Conservation (phyloP, 2,888 invertebrate species). For the Lepetodrilus schrolli region DNA sequence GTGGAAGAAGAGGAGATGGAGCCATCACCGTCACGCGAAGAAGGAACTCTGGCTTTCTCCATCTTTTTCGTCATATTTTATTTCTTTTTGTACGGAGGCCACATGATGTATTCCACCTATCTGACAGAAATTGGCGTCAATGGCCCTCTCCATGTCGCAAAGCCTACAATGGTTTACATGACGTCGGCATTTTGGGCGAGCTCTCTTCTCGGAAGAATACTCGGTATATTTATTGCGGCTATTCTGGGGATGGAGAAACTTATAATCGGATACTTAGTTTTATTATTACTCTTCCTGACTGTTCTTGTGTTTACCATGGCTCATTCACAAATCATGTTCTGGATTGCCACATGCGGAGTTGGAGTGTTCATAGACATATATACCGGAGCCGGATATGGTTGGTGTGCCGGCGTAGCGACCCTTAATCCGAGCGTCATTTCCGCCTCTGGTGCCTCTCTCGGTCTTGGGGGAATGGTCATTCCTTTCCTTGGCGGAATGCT, state of each 20-base stretch:
- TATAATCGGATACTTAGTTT: neutral
- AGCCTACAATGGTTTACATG: neutral
- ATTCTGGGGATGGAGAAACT: neutral
- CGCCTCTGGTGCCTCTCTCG: conserved; percentile 5
- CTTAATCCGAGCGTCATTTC: neutral
- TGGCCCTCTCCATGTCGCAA: neutral
- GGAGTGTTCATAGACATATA: neutral
- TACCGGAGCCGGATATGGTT: neutral
- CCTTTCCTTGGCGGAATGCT: neutral
- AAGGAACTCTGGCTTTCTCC: too few relatives aligned
- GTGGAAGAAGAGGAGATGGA: neutral
- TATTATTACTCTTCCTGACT: neutral
- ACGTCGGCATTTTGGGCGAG: neutral
- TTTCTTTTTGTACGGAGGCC: neutral
- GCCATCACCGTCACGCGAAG: too few relatives aligned
- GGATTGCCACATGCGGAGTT: conserved; percentile 1
- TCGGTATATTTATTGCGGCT: neutral
- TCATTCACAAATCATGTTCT: neutral
- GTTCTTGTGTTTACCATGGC: neutral
- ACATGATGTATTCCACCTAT: neutral
- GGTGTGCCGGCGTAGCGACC: neutral
- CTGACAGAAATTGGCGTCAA: neutral
- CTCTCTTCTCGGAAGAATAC: neutral
- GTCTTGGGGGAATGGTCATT: neutral
- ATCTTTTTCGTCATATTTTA: conserved; percentile 2